These are phyloP conservation scores for Reticulitermes lucifugus DNA, from an alignment of 2,888 invertebrate species.

Conservation along the genomic window DNA sequence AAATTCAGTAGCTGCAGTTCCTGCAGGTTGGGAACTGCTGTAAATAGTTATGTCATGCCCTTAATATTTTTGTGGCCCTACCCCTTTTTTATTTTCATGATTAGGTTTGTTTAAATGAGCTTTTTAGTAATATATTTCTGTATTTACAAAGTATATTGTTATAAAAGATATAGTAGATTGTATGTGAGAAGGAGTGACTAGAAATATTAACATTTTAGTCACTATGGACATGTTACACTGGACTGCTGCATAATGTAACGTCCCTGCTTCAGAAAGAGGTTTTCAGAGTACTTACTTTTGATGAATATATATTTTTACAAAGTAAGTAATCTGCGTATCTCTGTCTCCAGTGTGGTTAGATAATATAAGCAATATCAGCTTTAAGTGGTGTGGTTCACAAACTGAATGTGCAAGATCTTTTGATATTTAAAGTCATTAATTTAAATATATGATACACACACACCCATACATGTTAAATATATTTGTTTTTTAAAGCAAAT, in stretches of 20 bases:
- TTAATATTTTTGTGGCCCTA: neutral
- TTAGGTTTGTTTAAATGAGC: neutral
- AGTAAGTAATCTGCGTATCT: neutral
- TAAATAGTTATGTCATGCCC: neutral
- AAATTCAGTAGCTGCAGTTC: neutral
- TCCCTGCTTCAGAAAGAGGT: slow-evolving; percentile 1
- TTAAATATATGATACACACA: neutral
- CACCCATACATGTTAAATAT: neutral
- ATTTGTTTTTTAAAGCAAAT: neutral
- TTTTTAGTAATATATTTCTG: neutral
- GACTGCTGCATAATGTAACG: neutral
- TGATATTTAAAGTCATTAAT: neutral
- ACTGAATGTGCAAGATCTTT: neutral
- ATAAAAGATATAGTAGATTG: too few species aligned
- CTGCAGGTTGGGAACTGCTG: neutral
- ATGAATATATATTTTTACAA: slow-evolving; percentile 6
- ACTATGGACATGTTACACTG: too few species aligned
- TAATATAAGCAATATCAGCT: neutral
- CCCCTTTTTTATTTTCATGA: neutral
- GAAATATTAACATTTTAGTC: neutral
- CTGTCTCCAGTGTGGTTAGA: neutral
- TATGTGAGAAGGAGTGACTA: neutral
- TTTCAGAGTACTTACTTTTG: slow-evolving; percentile 7
- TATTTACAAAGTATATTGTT: neutral
- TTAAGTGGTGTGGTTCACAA: neutral